Evolutionary conservation across 2,888 invertebrate species (phyloP).

Genomic region (Apotomis capreana): DNA sequence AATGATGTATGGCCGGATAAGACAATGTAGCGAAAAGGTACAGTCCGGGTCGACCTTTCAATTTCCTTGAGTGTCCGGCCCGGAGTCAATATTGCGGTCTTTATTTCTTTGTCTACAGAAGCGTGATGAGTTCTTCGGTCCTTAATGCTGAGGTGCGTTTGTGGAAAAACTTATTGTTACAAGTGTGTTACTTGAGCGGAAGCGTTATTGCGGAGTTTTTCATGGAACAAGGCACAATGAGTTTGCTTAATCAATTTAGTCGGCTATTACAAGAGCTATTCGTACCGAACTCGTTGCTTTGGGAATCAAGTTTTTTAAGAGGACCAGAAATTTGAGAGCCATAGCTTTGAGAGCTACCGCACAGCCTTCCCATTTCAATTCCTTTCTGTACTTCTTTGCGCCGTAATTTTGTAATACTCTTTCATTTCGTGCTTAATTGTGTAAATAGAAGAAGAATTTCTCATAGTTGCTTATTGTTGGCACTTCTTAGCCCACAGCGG

Average conservation of each 20-base stretch:
- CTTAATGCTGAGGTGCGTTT: constrained; percentile 34
- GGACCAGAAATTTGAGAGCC: neutral
- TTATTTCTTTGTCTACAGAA: constrained; percentile 57
- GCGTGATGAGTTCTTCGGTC: constrained; percentile 57
- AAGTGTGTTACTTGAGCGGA: constrained; percentile 6
- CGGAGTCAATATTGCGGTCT: constrained; percentile 53
- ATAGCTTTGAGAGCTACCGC: neutral
- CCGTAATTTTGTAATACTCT: neutral
- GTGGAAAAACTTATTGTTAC: constrained; percentile 21
- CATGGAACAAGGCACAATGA: neutral
- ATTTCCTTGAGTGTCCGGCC: constrained; percentile 72
- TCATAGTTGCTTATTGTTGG: too few relatives aligned
- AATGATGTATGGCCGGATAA: constrained; percentile 73
- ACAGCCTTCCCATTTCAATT: neutral
- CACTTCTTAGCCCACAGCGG: too few relatives aligned
- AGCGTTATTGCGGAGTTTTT: neutral
- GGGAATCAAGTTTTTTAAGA: neutral
- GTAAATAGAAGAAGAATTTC: too few relatives aligned
- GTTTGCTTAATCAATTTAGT: neutral
- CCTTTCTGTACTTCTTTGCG: neutral
- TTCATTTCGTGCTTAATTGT: too few relatives aligned
- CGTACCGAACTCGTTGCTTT: neutral
- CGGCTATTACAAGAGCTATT: neutral
- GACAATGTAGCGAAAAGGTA: constrained; percentile 70
- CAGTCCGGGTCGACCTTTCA: constrained; percentile 73